phyloP scores from a whole-genome alignment of 1,140 invertebrate genomes.

The Reticulitermes speratus region DNA sequence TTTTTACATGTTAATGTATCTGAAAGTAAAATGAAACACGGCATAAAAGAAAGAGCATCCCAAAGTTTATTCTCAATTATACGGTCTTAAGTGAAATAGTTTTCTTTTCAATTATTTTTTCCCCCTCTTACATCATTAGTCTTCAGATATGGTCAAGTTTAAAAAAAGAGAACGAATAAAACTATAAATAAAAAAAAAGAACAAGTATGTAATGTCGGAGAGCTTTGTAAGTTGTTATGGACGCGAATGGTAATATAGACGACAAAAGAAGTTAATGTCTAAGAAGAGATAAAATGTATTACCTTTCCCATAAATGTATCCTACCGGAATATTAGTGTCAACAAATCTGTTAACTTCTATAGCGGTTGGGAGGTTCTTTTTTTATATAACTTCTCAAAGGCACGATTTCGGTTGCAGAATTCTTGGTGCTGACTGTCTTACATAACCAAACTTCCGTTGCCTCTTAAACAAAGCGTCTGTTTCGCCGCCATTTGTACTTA shows the following conservation, averaged over 20 bases:
- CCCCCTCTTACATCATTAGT: background rate
- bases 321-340: background rate
- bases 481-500: too few relatives aligned
- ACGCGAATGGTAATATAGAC: background rate
- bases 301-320: background rate
- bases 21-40: background rate
- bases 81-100: constrained; percentile 12
- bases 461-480: too few relatives aligned
- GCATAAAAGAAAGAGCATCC: background rate
- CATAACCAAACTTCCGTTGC: too few relatives aligned
- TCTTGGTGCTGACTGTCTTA: too few relatives aligned
- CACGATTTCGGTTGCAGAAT: too few relatives aligned
- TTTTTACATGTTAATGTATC: background rate
- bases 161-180: background rate
- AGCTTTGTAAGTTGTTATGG: background rate
- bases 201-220: background rate
- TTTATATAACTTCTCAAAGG: too few relatives aligned
- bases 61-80: background rate
- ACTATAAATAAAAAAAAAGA: background rate
- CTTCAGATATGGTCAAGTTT: background rate
- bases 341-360: background rate
- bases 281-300: background rate
- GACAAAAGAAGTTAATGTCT: constrained; percentile 12
- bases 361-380: background rate
- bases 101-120: background rate